Percentiles rank a stretch among this genome's conserved stretches.
phyloP scores from a whole-genome alignment of 1,140 invertebrate genomes.

The Lasioglossum baleicum region DNA sequence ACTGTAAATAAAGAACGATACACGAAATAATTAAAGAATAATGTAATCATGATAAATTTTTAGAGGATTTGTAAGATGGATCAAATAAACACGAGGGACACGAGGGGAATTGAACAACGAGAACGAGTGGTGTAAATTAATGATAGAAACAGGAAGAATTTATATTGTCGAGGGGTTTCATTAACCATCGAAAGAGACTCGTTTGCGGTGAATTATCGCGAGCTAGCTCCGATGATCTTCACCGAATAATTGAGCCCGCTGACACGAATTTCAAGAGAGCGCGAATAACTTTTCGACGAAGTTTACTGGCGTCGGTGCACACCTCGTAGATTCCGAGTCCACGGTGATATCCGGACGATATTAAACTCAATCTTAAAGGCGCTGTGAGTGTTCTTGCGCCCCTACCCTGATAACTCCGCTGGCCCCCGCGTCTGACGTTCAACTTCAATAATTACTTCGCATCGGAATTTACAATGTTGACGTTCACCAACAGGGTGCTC shows the following conservation, averaged over 20 bases:
- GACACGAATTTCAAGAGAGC: conserved; percentile 30
- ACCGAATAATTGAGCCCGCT: conserved; percentile 44
- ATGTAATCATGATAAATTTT: too few species aligned
- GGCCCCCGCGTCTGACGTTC: conserved; percentile 39
- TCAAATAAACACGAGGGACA: too few species aligned
- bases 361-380: conserved; percentile 59
- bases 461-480: conserved; percentile 41
- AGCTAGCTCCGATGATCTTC: not conserved
- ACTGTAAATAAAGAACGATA: too few species aligned
- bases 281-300: conserved; percentile 53
- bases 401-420: conserved; percentile 30
- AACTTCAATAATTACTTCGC: conserved; percentile 59
- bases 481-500: not conserved
- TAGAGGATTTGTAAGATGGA: too few species aligned
- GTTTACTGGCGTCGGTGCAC: conserved; percentile 51
- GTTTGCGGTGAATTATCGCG: conserved; percentile 7
- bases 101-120: too few species aligned
- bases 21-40: too few species aligned
- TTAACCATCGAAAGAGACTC: not conserved
- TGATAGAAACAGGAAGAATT: too few species aligned
- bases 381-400: conserved; percentile 49
- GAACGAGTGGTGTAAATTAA: too few species aligned
- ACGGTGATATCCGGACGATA: conserved; percentile 55
- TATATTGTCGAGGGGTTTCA: too few species aligned
- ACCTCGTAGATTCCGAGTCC: conserved; percentile 44